Evolutionary conservation across 2,113 vertebrate genomes (phyloP), one percentile per base, ranked within the genome.

Genomic region (Pseudorectes ferrugineus): DNA sequence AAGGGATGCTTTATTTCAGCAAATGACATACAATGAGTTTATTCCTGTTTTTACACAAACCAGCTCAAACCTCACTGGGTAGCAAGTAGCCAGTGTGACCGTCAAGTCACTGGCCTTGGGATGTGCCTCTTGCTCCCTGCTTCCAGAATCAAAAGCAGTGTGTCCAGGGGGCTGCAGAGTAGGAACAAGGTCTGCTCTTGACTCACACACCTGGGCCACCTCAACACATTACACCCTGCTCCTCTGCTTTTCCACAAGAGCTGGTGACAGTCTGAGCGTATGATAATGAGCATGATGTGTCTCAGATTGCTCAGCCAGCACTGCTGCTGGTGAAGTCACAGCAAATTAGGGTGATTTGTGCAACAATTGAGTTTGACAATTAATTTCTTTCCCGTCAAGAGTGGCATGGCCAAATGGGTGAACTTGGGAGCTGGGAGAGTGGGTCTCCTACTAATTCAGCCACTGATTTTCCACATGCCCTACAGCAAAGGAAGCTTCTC

Each of bases 101-200:
- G 24, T 73, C 17, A 68, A 82, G 45, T 43, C 25, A 15, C 10
- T 1, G 3, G 23, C 15, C 19, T 74, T 2, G 0, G n/a, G 18
- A 45, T 14, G 9, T 3, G 3, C 1, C 0, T 25, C 40, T 48
- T 23, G 9, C 26, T 71, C 35, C 17, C 20, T 55, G 7, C 6
- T 73, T 9, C 33, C 3, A 4, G 18, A 35, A 28, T 10, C 7
- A 61, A 71, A 48, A 66, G 12, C 9, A 3, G 6, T 11, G 14
- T 0, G 1, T 5, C 17, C 13, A 11, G 17, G 2, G 8, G 12
- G 11, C 26, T 43, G 6, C 0, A 7, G n/a, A 71, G 13, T 0
- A 6, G 22, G 5, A 62, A n/a, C 1, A 5, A 52, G 20, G 3
- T 51, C n/a, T 35, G 8, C 23, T 35, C 36, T 42, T 66, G 15